Evolutionary conservation across 2,113 vertebrate genomes (phyloP), one percentile per base, ranked within the genome.

Genomic region (Diadophis punctatus): DNA sequence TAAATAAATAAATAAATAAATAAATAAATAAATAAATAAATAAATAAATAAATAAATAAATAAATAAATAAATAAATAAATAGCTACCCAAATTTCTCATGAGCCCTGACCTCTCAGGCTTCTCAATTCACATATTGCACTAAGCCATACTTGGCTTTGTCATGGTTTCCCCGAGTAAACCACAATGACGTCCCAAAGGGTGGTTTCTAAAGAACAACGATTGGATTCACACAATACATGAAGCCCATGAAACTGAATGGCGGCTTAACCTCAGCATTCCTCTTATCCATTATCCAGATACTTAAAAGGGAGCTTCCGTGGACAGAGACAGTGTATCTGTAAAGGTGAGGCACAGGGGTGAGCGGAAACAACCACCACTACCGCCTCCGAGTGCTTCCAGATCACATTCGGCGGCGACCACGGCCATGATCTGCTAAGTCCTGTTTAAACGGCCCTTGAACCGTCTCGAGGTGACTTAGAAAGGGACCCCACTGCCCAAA

Each of bases 1-100:
- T 20, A 20, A 20, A 55, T 1, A 6, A 43, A 48, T 48, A 48
- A 5, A 48, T 48, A 48, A 7, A 48, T 48, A 48, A 7, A 48
- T 48, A 48, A 7, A 48, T 48, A 48, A 7, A 48, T 48, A 48
- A 7, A 48, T 48, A 4, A 7, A 48, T 48, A 4, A 7, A 48
- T 48, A 4, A 5, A 55, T 18, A 5, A 1, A 27, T 25, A 10
- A 3, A 27, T 3, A 27, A 3, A 25, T 6, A 25, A 1, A 58
- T 2, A 25, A 1, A 25, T 0, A 23, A 0, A 23, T 0, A 8
- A 1, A 56, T 6, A 23, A 7, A 23, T 7, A 23, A 25, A 56
- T 14, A 43, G 43, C 43, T 43, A 43, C 1, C 30, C 30, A 68
- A 68, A n/a, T 68, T 2, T 80, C 18, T 9, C 18, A 80, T 80